Evolutionary conservation across 2,888 invertebrate genomes (phyloP).

Genomic region (Coelopa pilipes): DNA sequence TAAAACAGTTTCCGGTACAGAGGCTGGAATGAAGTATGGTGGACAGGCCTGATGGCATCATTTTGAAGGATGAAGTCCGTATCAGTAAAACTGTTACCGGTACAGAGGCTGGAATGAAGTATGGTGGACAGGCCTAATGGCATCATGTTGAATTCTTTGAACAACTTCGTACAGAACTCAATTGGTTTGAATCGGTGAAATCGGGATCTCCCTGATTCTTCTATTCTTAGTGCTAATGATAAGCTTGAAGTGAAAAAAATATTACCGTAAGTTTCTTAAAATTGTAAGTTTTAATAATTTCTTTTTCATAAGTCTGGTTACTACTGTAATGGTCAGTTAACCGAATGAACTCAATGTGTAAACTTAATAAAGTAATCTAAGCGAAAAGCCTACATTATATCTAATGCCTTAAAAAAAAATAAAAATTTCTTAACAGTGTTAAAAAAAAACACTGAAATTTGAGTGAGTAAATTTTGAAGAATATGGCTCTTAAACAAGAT

Average conservation of each 20-base stretch:
- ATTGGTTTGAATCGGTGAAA: constrained; percentile 82
- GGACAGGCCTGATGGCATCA: constrained; percentile 92
- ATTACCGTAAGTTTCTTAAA: constrained; percentile 80
- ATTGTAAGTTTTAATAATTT: constrained; percentile 82
- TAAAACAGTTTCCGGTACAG: constrained; percentile 85
- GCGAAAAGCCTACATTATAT: constrained; percentile 77
- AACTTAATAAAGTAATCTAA: constrained; percentile 78
- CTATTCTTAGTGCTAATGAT: constrained; percentile 77
- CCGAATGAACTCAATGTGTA: constrained; percentile 90
- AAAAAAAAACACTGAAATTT: constrained; percentile 71
- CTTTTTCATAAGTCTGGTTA: constrained; percentile 80
- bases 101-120: constrained; percentile 79
- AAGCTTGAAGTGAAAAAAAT: constrained; percentile 72
- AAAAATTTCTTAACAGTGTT: constrained; percentile 72
- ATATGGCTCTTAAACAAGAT: constrained; percentile 48
- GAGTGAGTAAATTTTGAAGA: constrained; percentile 69
- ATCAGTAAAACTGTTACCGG: constrained; percentile 88
- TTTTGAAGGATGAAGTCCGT: constrained; percentile 78
- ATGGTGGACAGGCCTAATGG: constrained; percentile 88
- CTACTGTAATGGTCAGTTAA: constrained; percentile 77
- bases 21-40: constrained; percentile 82
- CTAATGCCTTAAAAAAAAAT: constrained; percentile 71
- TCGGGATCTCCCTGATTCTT: constrained; percentile 84
- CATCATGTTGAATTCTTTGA: constrained; percentile 93
- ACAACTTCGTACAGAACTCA: constrained; percentile 75